These are phyloP conservation scores for Platynereis dumerilii DNA, from an alignment of 2,888 invertebrate genomes.

Conservation along the genomic window DNA sequence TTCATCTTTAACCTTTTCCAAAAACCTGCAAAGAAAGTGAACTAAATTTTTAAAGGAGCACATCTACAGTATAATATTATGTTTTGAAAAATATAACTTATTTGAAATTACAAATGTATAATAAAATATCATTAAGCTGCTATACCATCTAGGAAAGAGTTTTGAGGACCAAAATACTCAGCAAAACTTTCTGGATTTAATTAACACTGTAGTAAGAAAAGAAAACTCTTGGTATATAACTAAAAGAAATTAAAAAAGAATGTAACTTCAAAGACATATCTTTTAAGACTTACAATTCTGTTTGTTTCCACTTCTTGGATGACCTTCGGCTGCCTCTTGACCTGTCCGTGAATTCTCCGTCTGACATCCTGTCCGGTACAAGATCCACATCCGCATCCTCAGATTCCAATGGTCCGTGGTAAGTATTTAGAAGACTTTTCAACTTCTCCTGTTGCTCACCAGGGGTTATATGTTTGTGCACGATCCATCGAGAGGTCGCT, in stretches of 20 bases:
- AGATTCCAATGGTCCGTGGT: constrained; percentile 54
- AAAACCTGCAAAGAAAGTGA: constrained; percentile 40
- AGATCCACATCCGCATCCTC: constrained; percentile 47
- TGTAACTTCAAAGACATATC: background rate
- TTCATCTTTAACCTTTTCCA: constrained; percentile 46
- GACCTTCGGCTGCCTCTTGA: background rate
- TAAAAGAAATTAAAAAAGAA: no score
- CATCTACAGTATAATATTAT: no score
- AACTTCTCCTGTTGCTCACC: constrained; percentile 46
- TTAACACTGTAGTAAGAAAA: no score
- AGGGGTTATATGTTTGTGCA: constrained; percentile 46
- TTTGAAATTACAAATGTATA: no score
- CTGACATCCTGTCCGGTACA: constrained; percentile 49
- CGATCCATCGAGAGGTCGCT: constrained; percentile 61
- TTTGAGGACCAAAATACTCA: no score
- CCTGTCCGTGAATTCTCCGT: constrained; percentile 34
- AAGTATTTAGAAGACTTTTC: constrained; percentile 41
- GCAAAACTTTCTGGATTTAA: no score
- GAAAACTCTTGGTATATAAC: no score
- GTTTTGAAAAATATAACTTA: no score
- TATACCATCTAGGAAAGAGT: no score
- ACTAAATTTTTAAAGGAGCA: no score
- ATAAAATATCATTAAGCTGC: no score
- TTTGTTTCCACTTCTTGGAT: background rate
- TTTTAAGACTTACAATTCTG: background rate